Evolutionary conservation across 2,888 invertebrate genomes (phyloP).

Genomic region (Standfussiana lucernea): DNA sequence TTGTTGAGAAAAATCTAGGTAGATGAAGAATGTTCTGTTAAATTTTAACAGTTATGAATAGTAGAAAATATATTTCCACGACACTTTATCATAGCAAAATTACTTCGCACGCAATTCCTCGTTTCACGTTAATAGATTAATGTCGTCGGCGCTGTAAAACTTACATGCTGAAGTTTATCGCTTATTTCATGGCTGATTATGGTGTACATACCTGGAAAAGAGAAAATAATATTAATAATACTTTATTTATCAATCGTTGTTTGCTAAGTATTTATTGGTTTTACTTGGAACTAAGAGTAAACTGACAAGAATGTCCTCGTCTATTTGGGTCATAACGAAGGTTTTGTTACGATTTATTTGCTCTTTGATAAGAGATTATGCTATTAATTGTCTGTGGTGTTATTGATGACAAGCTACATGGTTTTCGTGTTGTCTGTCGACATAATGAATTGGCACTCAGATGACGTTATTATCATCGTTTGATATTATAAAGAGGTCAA

Average conservation of each 20-base stretch:
- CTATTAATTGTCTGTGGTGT: background rate
- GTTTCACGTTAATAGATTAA: constrained; percentile 18
- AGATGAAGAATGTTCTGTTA: background rate
- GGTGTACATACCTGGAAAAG: constrained; percentile 57
- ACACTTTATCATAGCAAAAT: constrained; percentile 6
- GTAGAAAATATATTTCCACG: background rate
- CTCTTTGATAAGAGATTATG: background rate
- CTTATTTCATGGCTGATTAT: constrained; percentile 40
- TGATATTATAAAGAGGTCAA: background rate
- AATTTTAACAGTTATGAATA: background rate
- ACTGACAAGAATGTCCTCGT: background rate
- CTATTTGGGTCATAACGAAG: background rate
- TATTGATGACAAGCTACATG: background rate
- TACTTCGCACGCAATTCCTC: constrained; percentile 9
- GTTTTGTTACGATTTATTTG: background rate
- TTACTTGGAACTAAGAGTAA: background rate
- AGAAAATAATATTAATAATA: constrained; percentile 27
- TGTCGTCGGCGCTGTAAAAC: constrained; percentile 29
- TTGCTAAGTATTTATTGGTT: constrained; percentile 1
- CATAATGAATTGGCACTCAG: background rate
- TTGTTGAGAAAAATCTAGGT: background rate
- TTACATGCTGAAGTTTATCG: constrained; percentile 47
- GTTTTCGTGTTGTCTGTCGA: background rate
- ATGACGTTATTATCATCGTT: background rate
- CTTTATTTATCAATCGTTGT: background rate